Base-by-base conservation (phyloP, 2,888 invertebrate genomes). In the Pseudococcus jackbeardsleyi region DNA sequence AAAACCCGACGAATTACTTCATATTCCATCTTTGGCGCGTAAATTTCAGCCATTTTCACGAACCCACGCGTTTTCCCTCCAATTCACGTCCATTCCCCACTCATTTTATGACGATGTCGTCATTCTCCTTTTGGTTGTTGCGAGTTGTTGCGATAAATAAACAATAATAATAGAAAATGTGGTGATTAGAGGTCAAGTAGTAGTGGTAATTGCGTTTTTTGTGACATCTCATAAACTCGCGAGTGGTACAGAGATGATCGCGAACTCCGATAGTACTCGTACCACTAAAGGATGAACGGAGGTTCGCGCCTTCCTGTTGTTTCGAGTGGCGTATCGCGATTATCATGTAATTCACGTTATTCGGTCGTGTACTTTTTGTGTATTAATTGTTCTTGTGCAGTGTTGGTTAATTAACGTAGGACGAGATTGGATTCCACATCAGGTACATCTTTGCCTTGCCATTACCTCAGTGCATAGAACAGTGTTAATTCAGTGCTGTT, bases 181-280 rank as follows among this genome's bases (percentile, higher is more conserved):
- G 79, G 46, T 46, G 79, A 82, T 82, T 82, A 82, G 79, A 82
- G 79, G 79, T 82, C 79, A 82, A 19, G 79, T 46, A 82, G 79
- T 82, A 82, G 79, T 82, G 79, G 79, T 82, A 82, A 82, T 82
- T 82, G 79, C 46, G 79, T 82, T 82, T 82, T 46, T 46, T 82
- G 46, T 82, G 79, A 82, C 79, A 82, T 42, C 26, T 46, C 22
- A 46, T 82, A 46, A 19, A 82, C 46, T 11, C 26, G 46, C 42
- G 33, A 82, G 19, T 19, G 46, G 15, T 79, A 1, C 12, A 42
- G 19, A 82, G 46, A 82, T 82, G 46, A 82, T 2, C 46, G 79
- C 11, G 39, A 82, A 19, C 46, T 46, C 0, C 8, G 42, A 42
- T 42, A 15, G 11, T n/a, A 82, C 79, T 46, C 79, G 46, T 82